Evolutionary conservation across 1,140 invertebrate genomes (phyloP).

Genomic region (Heliconius himera): DNA sequence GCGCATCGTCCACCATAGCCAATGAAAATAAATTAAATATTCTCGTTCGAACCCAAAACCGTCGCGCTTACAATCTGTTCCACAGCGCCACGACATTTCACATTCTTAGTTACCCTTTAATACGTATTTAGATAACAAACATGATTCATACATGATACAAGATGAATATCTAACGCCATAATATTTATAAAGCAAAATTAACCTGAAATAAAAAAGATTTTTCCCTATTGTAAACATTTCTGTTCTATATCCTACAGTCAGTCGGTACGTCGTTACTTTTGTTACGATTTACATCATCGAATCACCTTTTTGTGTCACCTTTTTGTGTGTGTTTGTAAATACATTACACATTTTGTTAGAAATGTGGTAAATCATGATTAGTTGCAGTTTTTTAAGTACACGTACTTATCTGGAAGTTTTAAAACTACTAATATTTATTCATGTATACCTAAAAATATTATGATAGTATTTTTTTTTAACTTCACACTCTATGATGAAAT

Average conservation of each 20-base stretch:
- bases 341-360: background rate
- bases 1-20: too few species aligned
- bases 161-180: background rate
- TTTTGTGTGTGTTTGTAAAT: background rate
- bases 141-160: background rate
- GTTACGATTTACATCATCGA: constrained; percentile 9
- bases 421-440: background rate
- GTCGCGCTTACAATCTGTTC: too few species aligned
- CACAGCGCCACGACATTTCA: background rate
- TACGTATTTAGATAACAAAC: background rate
- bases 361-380: background rate
- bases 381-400: background rate
- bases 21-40: too few species aligned
- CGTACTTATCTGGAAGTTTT: background rate
- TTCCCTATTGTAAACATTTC: background rate
- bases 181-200: constrained; percentile 10
- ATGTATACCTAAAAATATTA: too few species aligned
- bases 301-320: background rate
- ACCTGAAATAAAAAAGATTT: background rate
- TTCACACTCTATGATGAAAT: too few species aligned
- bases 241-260: background rate
- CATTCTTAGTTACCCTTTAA: background rate
- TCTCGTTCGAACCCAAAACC: too few species aligned
- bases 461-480: too few species aligned
- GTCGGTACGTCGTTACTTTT: background rate